Percentiles rank a stretch among this genome's conserved stretches.
These are phyloP conservation scores for Nothobranchius furzeri DNA, from an alignment of 2,113 vertebrate species.

Conservation along the genomic window DNA sequence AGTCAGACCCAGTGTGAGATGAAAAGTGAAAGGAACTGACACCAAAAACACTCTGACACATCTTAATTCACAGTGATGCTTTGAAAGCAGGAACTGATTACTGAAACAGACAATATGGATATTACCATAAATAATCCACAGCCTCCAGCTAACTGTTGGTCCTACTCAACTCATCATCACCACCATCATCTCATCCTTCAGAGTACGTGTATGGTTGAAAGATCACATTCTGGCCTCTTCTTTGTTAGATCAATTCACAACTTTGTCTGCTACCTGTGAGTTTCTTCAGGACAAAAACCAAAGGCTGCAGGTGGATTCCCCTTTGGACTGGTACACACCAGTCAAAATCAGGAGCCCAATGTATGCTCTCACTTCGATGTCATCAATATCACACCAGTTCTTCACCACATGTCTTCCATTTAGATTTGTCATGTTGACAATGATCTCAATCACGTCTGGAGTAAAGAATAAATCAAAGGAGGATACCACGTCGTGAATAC, in stretches of 20 bases:
- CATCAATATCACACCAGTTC: too few relatives aligned
- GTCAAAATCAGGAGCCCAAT: too few relatives aligned
- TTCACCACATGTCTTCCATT: too few relatives aligned
- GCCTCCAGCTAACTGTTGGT: conserved; percentile 38
- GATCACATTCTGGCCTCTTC: conserved; percentile 19
- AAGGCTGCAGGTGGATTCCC: background rate
- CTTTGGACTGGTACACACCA: too few relatives aligned
- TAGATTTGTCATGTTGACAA: too few relatives aligned
- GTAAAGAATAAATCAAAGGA: too few relatives aligned
- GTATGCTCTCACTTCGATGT: too few relatives aligned
- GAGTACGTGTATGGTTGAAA: conserved; percentile 7
- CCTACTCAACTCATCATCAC: conserved; percentile 17
- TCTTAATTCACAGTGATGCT: conserved; percentile 5
- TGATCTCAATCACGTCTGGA: too few relatives aligned
- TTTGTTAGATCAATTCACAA: conserved; percentile 29
- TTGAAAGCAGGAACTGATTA: conserved; percentile 37
- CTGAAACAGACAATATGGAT: conserved; percentile 30
- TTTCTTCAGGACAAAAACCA: background rate
- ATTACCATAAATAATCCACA: conserved; percentile 55
- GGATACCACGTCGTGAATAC: too few relatives aligned
- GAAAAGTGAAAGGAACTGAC: conserved; percentile 20
- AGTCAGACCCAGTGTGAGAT: conserved; percentile 24
- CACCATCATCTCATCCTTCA: conserved; percentile 24
- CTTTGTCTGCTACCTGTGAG: conserved; percentile 7
- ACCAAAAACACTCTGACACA: background rate